Base-by-base conservation (phyloP, 2,113 vertebrate species). In the Morphnarchus princeps region DNA sequence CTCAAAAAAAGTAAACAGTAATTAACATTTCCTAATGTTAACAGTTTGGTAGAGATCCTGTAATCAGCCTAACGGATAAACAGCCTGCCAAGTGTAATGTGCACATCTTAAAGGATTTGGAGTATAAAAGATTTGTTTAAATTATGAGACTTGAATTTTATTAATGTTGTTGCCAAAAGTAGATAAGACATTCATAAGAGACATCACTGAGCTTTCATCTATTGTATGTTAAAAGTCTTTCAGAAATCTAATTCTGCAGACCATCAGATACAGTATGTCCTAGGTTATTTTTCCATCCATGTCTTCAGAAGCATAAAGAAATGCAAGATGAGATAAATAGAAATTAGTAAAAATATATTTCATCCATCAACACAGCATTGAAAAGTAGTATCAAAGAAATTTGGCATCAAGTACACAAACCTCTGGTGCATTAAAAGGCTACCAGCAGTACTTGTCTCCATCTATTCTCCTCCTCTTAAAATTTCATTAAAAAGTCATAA, bases 301-400 rank as follows among this genome's bases (percentile, higher is more conserved):
- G 38, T 78, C 94, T 96, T 96, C 67, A 96, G 80, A 95, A 95
- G 77, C 66, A 76, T 54, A 66, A 87, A 78, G 84, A 92, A 85
- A 79, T 52, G 31, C 77, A 82, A 79, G 61, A 88, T 16, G 59
- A 93, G 50, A 82, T 65, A 93, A 95, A 38, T 38, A 93, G 43
- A 82, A 89, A 92, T 82, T 78, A 94, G 49, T 85, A 87, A 95
- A 91, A 87, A 24, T 55, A 61, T 58, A 82, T 89, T 95, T 95
- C 43, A 84, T 73, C 62, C 73, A 72, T 54, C 89, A 82, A 38
- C 18, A 70, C 47, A 94, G 57, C 43, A 87, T 9, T 95, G 65
- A 65, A 72, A 91, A 92, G 42, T 25, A 54, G 12, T 54, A 82
- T 42, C 54, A 69, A 91, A 93, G 24, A 89, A 90, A 95, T 76